Evolutionary conservation across 1,140 invertebrate genomes (phyloP), one percentile per base, ranked within the genome.

Genomic region (Watersipora subatra): DNA sequence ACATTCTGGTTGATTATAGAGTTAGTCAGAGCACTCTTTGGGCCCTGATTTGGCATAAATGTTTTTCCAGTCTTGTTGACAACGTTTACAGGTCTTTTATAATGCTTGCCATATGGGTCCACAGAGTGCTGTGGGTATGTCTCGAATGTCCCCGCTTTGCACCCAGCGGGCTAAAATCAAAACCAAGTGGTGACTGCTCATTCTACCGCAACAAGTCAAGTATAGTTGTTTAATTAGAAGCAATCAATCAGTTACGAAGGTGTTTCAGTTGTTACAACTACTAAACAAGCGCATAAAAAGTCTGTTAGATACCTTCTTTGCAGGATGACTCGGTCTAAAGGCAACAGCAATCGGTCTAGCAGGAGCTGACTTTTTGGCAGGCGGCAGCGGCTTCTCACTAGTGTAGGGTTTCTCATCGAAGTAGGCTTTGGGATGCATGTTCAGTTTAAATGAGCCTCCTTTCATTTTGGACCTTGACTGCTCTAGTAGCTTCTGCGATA

Each of bases 1-100:
- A 80, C 72, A 73, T 79, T 79, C 63, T 76, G 72, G 62, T 80
- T 72, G 12, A 80, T 66, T 57, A 80, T 73, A 30, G 79, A 80
- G 19, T 68, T 70, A 64, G 70, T 70, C 46, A 76, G 77, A 62
- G 70, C 73, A 28, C 73, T 69, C 67, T 81, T 81, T 17, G 77
- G 77, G 20, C 77, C 77, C 64, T 69, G 70, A 25, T 73, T 71
- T 56, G 79, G 79, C 64, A 77, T 71, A 67, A 78, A 81, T 28
- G 66, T 76, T 64, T 73, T 78, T 26, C 78, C 78, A 64, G 69
- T 74, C 61, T 78, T 78, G 68, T 80, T 80, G 20, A 79, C 77
- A 17, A 78, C 71, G 68, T 73, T 67, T 22, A 76, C 64, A n/a
- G 71, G 65, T 34, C 72, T 68, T 2, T 66, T 67, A 28, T 73